Conservation (phyloP, 2,888 invertebrate species). For the Pristionchus entomophagus region DNA sequence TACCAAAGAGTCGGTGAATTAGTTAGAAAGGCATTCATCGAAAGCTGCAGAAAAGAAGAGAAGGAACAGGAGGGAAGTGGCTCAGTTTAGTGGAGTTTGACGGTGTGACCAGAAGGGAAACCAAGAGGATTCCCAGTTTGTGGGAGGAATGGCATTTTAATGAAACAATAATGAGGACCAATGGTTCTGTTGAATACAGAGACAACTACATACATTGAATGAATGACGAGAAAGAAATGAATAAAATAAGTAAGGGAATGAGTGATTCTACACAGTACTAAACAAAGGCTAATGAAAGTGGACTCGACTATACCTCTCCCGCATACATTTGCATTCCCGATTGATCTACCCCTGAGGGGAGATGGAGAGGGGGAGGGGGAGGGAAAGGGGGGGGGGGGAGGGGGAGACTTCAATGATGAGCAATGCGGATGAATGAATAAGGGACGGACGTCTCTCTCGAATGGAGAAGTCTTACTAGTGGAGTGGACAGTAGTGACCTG, state of each 20-base stretch:
- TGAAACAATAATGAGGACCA: no score
- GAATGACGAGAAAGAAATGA: no score
- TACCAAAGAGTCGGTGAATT: neutral
- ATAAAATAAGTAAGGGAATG: no score
- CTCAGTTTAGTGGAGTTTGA: no score
- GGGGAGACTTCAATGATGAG: conserved; percentile 29
- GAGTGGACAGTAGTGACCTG: neutral
- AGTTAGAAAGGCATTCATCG: neutral
- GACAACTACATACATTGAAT: no score
- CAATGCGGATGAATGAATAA: conserved; percentile 32
- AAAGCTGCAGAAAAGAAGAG: conserved; percentile 3
- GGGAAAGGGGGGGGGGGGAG: neutral
- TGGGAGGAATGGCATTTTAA: no score
- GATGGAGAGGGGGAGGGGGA: neutral
- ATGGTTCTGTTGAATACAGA: no score
- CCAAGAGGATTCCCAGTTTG: neutral
- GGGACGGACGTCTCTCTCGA: conserved; percentile 4
- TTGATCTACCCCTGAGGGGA: conserved; percentile 5
- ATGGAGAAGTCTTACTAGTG: conserved; percentile 37
- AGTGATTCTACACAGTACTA: neutral
- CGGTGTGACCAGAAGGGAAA: conserved; percentile 1
- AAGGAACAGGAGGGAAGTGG: neutral
- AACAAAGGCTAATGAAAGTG: conserved; percentile 31
- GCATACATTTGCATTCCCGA: conserved; percentile 30
- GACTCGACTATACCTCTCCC: conserved; percentile 4